Conservation (phyloP, 2,888 invertebrate genomes). For the Hypomecis atomaria region DNA sequence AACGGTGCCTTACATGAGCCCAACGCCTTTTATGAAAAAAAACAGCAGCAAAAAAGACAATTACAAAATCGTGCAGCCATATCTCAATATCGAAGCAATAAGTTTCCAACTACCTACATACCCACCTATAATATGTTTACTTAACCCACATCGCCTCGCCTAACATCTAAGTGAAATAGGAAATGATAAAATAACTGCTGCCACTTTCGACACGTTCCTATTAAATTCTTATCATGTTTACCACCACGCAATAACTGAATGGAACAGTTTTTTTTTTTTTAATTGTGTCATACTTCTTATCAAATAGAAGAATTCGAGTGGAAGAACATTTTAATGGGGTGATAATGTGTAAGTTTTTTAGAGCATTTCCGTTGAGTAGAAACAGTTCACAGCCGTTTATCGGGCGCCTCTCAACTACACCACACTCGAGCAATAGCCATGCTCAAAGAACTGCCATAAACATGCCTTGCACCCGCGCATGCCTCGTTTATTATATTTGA, state of each 20-base stretch:
- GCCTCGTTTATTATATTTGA: not conserved
- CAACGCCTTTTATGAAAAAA: not conserved
- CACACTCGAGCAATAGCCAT: slow-evolving; percentile 9
- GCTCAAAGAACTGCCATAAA: not conserved
- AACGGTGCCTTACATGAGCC: not conserved
- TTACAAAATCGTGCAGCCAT: slow-evolving; percentile 4
- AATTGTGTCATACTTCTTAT: slow-evolving; percentile 56
- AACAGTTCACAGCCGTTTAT: slow-evolving; percentile 72
- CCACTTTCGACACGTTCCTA: slow-evolving; percentile 60
- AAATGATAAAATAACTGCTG: slow-evolving; percentile 56
- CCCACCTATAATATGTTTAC: slow-evolving; percentile 36
- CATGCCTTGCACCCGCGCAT: not conserved
- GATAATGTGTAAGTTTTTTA: slow-evolving; percentile 41
- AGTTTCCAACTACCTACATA: slow-evolving; percentile 24
- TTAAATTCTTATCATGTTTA: slow-evolving; percentile 67
- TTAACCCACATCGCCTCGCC: slow-evolving; percentile 42
- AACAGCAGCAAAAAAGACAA: slow-evolving; percentile 4
- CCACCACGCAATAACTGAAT: slow-evolving; percentile 68
- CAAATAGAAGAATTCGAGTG: slow-evolving; percentile 48
- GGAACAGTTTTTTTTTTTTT: slow-evolving; percentile 57
- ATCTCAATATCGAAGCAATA: slow-evolving; percentile 25
- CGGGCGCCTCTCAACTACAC: slow-evolving; percentile 58
- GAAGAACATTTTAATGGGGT: slow-evolving; percentile 49
- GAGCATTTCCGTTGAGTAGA: slow-evolving; percentile 57
- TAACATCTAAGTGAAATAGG: slow-evolving; percentile 44